Percentiles rank a stretch among this genome's conserved stretches.
Conservation (phyloP, 2,113 vertebrate genomes). For the Marcusenius ussheri region DNA sequence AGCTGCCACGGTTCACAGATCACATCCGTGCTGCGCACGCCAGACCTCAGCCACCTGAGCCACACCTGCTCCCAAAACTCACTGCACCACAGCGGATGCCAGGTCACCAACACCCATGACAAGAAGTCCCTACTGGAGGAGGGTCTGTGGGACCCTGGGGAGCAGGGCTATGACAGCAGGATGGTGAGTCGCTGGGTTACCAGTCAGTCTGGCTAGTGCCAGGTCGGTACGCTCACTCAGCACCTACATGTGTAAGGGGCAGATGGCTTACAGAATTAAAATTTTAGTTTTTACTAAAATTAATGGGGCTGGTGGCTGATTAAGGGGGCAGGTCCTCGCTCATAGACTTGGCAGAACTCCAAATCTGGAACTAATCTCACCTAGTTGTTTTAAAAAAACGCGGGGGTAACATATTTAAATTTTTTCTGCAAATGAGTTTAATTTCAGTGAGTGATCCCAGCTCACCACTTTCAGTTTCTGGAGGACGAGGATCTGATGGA, state of each 20-base stretch:
- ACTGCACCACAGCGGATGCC: slow-evolving; percentile 79
- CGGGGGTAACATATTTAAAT: not conserved
- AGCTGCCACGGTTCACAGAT: slow-evolving; percentile 50
- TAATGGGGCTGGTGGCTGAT: not conserved
- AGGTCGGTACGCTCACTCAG: not conserved
- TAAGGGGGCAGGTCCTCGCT: not conserved
- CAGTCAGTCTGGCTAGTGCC: not conserved
- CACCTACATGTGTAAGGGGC: not conserved
- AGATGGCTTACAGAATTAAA: not conserved
- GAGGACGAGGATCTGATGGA: slow-evolving; percentile 83
- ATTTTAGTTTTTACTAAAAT: not conserved
- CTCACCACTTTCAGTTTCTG: slow-evolving; percentile 61
- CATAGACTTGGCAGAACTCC: not conserved
- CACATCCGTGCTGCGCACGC: slow-evolving; percentile 55
- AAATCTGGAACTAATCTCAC: not conserved
- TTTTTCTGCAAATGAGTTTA: slow-evolving; percentile 1
- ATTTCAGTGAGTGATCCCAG: not conserved
- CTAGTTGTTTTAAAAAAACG: not conserved
- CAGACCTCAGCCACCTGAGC: slow-evolving; percentile 64
- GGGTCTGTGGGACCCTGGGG: slow-evolving; percentile 68
- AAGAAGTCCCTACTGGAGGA: slow-evolving; percentile 70
- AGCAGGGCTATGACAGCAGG: slow-evolving; percentile 63
- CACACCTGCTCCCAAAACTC: slow-evolving; percentile 65
- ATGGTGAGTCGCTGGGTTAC: slow-evolving; percentile 65
- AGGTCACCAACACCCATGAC: slow-evolving; percentile 71